Evolutionary conservation across 2,797 vertebrate genomes (phyloP), one percentile per base, ranked within the genome.

Genomic region (Neomorphus geoffroyi): DNA sequence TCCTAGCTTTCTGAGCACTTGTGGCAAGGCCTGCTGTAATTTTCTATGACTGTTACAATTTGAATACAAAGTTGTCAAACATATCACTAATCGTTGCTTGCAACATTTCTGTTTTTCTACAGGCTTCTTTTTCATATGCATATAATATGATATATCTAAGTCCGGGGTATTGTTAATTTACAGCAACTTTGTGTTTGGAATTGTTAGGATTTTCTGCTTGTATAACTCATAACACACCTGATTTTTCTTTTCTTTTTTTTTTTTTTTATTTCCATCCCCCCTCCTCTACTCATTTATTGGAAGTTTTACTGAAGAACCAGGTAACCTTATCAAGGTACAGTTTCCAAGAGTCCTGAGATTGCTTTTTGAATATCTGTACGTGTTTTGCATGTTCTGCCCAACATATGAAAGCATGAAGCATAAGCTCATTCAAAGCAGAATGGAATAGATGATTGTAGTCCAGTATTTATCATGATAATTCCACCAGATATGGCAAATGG

Each of bases 31-130:
- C 48, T 43, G 21, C 51, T 93, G n/a, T 82, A 77, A 78, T 88
- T 93, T 93, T 88, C 71, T 53, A 73, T 94, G 71, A 88, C 43
- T 66, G 90, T 66, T 83, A 80, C 61, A 54, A 43, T 88, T 91
- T 78, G 79, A 88, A 80, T 87, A 33, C 32, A 58, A 62, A 86
- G 80, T 95, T 97, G 74, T 95, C 83, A 95, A 89, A 88, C 85
- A 96, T 88, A 82, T 35, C 48, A 37, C 53, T 92, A 78, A 85
- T 96, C 92, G 93, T 88, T 66, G 18, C 86, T 53, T 95, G 91
- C 86, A 92, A 61, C 79, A 37, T 86, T 83, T 97, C 50, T 93
- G 75, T 96, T 94, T 90, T 85, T 78, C 93, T 77, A 78, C 51
- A 92, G 41, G 26, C 48, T 85, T 93, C 39, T 66, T 87, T 94